Base-by-base conservation (phyloP, 2,113 vertebrate species). In the Motacilla tschutschensis region DNA sequence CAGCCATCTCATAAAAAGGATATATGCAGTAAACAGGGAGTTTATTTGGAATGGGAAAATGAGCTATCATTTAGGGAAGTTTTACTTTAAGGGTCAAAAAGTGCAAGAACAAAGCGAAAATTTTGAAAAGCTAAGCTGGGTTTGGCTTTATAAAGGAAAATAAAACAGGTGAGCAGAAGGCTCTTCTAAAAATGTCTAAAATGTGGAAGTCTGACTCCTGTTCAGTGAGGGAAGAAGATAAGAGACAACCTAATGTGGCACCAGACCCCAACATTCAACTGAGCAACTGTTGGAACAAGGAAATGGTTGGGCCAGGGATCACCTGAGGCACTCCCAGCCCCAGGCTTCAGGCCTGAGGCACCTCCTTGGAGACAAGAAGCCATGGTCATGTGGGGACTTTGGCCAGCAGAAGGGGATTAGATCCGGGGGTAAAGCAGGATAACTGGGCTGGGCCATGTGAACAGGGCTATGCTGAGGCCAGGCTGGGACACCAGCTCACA, bases 1-100 rank as follows among this genome's bases (percentile, higher is more conserved):
- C n/a, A 80, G 46, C 13, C 54, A 78, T 92, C 77, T 89, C 83
- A 75, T 93, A 90, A 93, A 95, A 95, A 87, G 65, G 54, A 65
- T 91, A 89, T 77, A 58, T 67, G 85, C 36, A 67, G 18, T 83
- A 92, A 93, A 87, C 83, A 83, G 31, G 25, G 40, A 87, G 6
- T 29, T 40, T 80, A 46, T 74, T 35, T 85, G 64, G 44, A 85
- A 74, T 40, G 57, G 41, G n/a, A 48, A 66, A 85, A 79, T 1
- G 18, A 53, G 35, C 0, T 3, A 62, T 65, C 70, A 72, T 89
- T 89, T 72, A 85, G 66, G 12, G 28, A 54, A 80, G 41, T 24
- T 79, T 13, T 54, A 76, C 12, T 86, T 84, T 35, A 79, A 64
- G 90, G 74, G 78, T 86, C 81, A 79, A 69, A 85, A 90, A 78